Evolutionary conservation across 2,888 invertebrate genomes (phyloP), one percentile per base, ranked within the genome.

Genomic region (Dione juno): DNA sequence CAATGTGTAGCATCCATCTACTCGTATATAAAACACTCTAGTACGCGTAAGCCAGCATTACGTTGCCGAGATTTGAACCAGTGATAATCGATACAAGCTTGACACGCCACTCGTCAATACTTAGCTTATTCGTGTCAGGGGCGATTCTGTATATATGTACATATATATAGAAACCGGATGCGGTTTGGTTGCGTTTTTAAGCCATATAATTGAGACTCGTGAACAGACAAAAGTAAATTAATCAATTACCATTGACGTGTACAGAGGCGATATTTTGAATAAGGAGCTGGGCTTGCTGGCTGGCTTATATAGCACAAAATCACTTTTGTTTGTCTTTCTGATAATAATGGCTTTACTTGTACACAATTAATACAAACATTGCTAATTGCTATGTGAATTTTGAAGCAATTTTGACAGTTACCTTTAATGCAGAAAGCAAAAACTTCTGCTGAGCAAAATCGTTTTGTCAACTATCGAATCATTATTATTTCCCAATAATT

Each of bases 81-180:
- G 37, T 65, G 70, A 73, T 74, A 74, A 64, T 64, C 19, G 64
- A 71, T 67, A 48, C 68, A 66, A 68, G 37, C 19, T 64, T 71
- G 69, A 54, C 73, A 59, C 69, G 71, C 45, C 71, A 67, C 66
- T 53, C 68, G 73, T 73, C 73, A 66, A 67, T 69, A 66, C 66
- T 58, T 57, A 13, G 43, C 16, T 43, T 63, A 73, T 69, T 71
- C 52, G 64, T 74, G 73, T 74, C 73, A 74, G 54, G 73, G 73
- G 48, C 71, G 11, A 40, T 43, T 52, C n/a, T 72, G 19, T 61
- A 14, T 28, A 64, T 57, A 45, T 37, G 45, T 57, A 54, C 10
- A 28, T 3, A 37, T 40, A 37, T 40, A 19, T 19, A 40, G 16
- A 67, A 71, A 67, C 65, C 73, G 73, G 73, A 74, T 71, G 64